Conservation (phyloP, 2,113 vertebrate species). For the Turnix velox region DNA sequence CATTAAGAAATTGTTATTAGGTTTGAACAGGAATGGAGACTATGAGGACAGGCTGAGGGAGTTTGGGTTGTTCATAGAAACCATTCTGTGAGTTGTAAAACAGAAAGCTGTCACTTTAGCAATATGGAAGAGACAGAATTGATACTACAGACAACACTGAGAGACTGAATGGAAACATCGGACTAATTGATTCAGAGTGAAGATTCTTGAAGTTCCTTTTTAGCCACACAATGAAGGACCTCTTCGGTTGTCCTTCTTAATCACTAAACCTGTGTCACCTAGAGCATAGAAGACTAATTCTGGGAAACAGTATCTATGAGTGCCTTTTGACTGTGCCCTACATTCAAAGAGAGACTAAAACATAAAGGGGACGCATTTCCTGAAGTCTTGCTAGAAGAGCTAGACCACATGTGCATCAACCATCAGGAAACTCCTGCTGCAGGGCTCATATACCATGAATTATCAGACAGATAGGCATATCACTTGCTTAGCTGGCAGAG, state of each 20-base stretch:
- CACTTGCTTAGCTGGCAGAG: neutral
- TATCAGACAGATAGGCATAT: neutral
- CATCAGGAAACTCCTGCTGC: neutral
- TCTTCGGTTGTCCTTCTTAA: neutral
- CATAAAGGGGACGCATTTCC: too few species aligned
- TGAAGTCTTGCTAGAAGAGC: neutral
- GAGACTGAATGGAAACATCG: neutral
- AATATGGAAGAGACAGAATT: neutral
- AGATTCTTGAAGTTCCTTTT: neutral
- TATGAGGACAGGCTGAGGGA: too few species aligned
- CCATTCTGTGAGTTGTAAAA: too few species aligned
- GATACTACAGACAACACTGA: neutral
- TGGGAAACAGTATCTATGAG: neutral
- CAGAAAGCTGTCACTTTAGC: neutral
- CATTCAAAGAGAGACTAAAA: too few species aligned
- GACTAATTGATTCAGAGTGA: neutral
- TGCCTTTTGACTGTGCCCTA: neutral
- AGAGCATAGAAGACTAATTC: neutral
- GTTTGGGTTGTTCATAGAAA: too few species aligned
- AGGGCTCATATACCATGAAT: neutral
- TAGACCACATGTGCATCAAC: fast-evolving
- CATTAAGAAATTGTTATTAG: neutral
- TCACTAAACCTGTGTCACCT: neutral
- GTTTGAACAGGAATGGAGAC: neutral
- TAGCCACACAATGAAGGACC: neutral